Conservation (phyloP, 2,888 invertebrate genomes). For the Acrobasis consociella region DNA sequence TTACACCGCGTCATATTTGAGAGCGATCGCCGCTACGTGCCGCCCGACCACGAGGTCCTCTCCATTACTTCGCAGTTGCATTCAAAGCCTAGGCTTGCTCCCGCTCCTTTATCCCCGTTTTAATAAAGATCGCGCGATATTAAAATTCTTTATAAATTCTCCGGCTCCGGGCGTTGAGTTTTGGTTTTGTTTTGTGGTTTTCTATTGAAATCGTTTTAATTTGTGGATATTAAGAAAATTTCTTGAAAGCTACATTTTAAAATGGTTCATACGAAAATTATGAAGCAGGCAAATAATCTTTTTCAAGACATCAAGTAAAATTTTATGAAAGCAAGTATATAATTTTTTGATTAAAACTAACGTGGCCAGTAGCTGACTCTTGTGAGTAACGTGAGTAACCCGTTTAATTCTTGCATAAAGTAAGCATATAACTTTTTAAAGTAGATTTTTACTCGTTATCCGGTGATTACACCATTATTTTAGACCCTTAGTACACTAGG, state of each 20-base stretch:
- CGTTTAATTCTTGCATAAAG: no score
- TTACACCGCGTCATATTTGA: slow-evolving; percentile 73
- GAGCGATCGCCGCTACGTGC: slow-evolving; percentile 71
- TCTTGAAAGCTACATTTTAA: not conserved
- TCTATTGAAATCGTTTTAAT: slow-evolving; percentile 24
- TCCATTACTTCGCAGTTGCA: slow-evolving; percentile 15
- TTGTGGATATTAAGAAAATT: slow-evolving; percentile 6
- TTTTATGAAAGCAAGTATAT: no score
- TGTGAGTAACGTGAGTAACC: no score
- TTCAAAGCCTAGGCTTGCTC: slow-evolving; percentile 55
- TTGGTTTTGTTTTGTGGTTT: slow-evolving; percentile 50
- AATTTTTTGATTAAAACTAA: no score
- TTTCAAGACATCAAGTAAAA: no score
- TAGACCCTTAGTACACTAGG: no score
- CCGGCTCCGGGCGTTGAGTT: slow-evolving; percentile 43
- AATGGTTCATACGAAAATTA: no score
- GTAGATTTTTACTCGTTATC: no score
- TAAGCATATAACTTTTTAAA: no score
- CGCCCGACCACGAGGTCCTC: slow-evolving; percentile 42
- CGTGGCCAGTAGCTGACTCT: no score
- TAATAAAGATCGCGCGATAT: slow-evolving; percentile 70
- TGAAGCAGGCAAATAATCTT: no score
- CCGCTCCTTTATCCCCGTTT: slow-evolving; percentile 52
- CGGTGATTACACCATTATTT: no score
- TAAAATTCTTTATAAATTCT: slow-evolving; percentile 67